Conservation (phyloP, 2,113 vertebrate species). For the Rhizomys pruinosus region DNA sequence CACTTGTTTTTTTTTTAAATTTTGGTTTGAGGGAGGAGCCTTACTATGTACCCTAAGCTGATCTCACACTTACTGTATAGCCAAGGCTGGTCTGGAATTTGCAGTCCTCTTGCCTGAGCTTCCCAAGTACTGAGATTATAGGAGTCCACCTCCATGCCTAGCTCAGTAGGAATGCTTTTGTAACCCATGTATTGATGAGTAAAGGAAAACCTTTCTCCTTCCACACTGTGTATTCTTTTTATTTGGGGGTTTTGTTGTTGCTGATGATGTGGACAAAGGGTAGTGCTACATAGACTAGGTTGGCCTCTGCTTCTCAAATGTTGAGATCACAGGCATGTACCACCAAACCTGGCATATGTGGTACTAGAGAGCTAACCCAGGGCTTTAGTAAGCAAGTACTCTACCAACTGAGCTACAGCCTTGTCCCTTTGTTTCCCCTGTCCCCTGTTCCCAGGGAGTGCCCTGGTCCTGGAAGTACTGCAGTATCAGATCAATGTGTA, state of each 20-base stretch:
- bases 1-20: neutral
- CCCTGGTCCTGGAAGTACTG: constrained; percentile 83
- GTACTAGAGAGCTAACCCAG: neutral
- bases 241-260: neutral
- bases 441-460: neutral
- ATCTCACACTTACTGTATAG: neutral
- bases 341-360: neutral
- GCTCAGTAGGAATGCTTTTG: neutral
- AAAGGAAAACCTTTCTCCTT: constrained; percentile 51
- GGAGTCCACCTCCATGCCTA: neutral
- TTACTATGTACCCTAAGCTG: neutral
- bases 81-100: neutral
- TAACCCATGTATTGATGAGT: neutral
- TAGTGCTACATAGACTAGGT: neutral
- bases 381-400: neutral
- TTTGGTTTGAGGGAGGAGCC: neutral
- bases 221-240: neutral
- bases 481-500: constrained; percentile 86
- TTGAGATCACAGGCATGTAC: neutral
- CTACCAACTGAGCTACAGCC: neutral
- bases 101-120: neutral
- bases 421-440: neutral
- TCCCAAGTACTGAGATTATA: neutral
- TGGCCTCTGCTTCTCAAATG: neutral
- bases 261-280: neutral